phyloP scores from a whole-genome alignment of 2,797 vertebrate species.

The Lithobates sylvaticus region DNA sequence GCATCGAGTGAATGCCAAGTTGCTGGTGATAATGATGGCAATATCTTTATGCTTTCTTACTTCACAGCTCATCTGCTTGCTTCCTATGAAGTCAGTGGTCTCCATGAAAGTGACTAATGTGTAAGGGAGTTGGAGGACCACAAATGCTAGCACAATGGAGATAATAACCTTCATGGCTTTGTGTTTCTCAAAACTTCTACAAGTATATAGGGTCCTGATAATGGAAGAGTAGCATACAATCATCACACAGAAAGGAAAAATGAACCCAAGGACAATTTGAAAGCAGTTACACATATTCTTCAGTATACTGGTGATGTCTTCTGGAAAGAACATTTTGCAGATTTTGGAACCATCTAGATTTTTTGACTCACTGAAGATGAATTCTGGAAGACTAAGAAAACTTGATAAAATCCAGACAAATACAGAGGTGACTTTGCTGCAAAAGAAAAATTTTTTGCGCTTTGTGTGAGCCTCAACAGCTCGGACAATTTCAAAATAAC shows the following conservation, averaged over 20 bases:
- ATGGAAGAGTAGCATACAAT: conserved; percentile 81
- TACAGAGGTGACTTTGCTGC: conserved; percentile 69
- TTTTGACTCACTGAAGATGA: conserved; percentile 74
- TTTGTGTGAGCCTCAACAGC: conserved; percentile 72
- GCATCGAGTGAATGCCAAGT: conserved; percentile 86
- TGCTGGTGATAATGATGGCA: conserved; percentile 82
- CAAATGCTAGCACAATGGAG: conserved; percentile 83
- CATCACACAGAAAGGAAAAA: conserved; percentile 84
- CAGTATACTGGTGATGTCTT: conserved; percentile 60
- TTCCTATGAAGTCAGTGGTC: conserved; percentile 69
- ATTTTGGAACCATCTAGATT: conserved; percentile 31
- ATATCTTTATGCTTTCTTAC: conserved; percentile 74
- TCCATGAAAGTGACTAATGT: conserved; percentile 81
- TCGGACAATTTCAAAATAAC: conserved; percentile 85
- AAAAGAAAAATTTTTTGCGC: conserved; percentile 66
- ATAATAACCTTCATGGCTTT: conserved; percentile 83
- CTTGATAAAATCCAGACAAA: conserved; percentile 79
- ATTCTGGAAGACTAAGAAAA: conserved; percentile 84
- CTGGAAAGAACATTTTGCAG: conserved; percentile 77
- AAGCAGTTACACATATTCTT: conserved; percentile 75
- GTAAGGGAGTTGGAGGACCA: conserved; percentile 89
- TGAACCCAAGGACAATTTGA: conserved; percentile 82
- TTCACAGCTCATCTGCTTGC: conserved; percentile 71
- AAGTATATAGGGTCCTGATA: conserved; percentile 76
- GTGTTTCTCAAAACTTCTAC: conserved; percentile 70